phyloP scores from a whole-genome alignment of 1,140 invertebrate genomes.

The Branchinecta lindahli region DNA sequence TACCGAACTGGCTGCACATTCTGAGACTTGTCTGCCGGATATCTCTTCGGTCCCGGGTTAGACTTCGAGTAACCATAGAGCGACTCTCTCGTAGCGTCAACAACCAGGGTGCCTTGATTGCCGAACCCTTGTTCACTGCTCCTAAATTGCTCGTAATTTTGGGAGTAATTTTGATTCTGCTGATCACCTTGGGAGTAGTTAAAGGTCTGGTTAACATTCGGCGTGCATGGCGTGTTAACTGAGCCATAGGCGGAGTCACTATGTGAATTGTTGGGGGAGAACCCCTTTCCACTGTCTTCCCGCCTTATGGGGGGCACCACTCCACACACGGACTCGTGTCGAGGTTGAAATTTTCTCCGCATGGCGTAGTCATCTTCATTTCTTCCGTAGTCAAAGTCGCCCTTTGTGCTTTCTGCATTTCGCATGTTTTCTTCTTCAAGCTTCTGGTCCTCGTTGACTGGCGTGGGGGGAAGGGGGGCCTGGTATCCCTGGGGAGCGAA shows the following conservation, averaged over 20 bases:
- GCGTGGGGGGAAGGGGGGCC: background rate
- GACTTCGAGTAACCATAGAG: background rate
- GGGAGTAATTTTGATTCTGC: background rate
- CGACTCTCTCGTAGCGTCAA: background rate
- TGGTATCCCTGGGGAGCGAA: background rate
- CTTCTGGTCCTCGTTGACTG: background rate
- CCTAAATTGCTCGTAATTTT: background rate
- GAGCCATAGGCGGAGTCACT: constrained; percentile 5
- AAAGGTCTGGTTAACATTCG: background rate
- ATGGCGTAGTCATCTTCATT: background rate
- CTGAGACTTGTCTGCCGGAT: background rate
- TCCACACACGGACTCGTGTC: background rate
- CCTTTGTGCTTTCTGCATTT: background rate
- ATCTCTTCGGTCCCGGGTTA: background rate
- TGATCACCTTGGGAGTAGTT: background rate
- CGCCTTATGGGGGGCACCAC: background rate
- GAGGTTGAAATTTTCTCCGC: background rate
- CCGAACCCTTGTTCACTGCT: background rate
- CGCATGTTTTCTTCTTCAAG: background rate
- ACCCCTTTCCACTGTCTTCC: background rate
- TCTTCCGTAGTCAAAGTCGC: background rate
- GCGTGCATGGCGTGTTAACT: background rate
- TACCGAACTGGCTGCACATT: background rate
- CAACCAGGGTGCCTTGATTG: background rate
- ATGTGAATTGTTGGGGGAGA: constrained; percentile 2